Conservation (phyloP, 2,888 invertebrate species). For the Gisinianus flammeolus region DNA sequence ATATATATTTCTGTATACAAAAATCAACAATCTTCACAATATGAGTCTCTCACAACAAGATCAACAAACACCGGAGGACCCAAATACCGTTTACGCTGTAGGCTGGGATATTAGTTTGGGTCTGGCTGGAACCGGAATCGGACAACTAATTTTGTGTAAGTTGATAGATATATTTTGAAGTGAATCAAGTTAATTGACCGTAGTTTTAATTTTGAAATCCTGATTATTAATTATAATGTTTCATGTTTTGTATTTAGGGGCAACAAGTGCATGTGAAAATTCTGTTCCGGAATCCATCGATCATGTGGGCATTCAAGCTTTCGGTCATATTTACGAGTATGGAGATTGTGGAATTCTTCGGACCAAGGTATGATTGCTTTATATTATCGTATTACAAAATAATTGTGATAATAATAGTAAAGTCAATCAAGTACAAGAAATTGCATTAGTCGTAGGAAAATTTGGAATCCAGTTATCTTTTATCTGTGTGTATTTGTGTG, state of each 20-base stretch:
- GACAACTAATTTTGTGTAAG: constrained; percentile 44
- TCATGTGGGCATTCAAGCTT: constrained; percentile 54
- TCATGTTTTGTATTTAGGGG: constrained; percentile 30
- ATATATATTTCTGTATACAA: too few relatives aligned
- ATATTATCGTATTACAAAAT: too few relatives aligned
- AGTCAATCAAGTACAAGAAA: too few relatives aligned
- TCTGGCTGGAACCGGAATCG: constrained; percentile 48
- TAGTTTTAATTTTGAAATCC: background rate
- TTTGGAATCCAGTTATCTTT: too few relatives aligned
- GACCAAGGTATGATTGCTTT: too few relatives aligned
- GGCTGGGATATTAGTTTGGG: constrained; percentile 55
- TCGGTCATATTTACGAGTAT: constrained; percentile 53
- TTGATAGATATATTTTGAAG: background rate
- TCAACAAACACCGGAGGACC: background rate
- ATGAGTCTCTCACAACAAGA: too few relatives aligned
- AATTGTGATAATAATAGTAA: too few relatives aligned
- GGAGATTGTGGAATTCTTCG: constrained; percentile 53
- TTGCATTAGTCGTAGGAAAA: too few relatives aligned
- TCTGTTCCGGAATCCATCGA: constrained; percentile 55
- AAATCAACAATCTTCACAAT: too few relatives aligned
- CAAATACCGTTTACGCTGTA: constrained; percentile 45
- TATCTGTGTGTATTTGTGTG: too few relatives aligned
- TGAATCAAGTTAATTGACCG: background rate
- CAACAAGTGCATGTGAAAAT: constrained; percentile 36
- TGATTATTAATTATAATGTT: background rate